A percentile compares a stretch with the other conserved stretches of the same genome.
Evolutionary conservation across 2,113 vertebrate genomes (phyloP).

Genomic region (Carettochelys insculpta): DNA sequence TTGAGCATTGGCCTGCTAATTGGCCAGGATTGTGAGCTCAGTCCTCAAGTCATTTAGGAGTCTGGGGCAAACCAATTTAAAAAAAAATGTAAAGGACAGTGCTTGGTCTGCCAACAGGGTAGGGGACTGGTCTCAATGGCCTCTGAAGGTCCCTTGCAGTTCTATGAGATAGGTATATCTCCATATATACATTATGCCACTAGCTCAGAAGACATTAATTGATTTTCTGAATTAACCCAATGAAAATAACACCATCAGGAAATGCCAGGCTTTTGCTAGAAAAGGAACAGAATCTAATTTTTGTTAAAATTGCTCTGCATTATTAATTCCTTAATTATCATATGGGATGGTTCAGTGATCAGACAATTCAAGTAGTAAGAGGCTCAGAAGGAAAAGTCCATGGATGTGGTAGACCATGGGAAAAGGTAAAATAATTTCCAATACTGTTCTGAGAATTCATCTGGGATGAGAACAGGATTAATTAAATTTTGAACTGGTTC

Average conservation of each 20-base stretch:
- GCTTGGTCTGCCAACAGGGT: too few species aligned
- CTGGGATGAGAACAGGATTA: conserved; percentile 54
- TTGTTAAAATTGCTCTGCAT: conserved; percentile 28
- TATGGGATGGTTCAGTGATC: conserved; percentile 37
- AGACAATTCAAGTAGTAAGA: conserved; percentile 55
- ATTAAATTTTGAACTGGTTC: conserved; percentile 47
- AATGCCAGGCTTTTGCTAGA: conserved; percentile 20
- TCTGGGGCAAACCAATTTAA: too few species aligned
- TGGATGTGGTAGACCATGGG: conserved; percentile 40
- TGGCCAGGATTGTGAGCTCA: too few species aligned
- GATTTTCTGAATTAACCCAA: conserved; percentile 14
- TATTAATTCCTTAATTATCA: conserved; percentile 59
- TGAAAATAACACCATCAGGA: not conserved
- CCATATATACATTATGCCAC: not conserved
- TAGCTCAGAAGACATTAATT: not conserved
- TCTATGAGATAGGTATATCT: too few species aligned
- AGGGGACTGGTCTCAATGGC: too few species aligned
- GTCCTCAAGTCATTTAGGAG: too few species aligned
- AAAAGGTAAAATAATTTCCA: conserved; percentile 46
- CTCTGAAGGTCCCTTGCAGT: too few species aligned
- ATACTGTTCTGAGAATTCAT: conserved; percentile 43
- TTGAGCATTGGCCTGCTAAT: too few species aligned
- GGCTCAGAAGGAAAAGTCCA: conserved; percentile 47
- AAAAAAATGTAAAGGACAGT: too few species aligned
- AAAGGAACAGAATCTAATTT: conserved; percentile 30